Conservation (phyloP, 2,113 vertebrate species). For the Cisticola juncidis region DNA sequence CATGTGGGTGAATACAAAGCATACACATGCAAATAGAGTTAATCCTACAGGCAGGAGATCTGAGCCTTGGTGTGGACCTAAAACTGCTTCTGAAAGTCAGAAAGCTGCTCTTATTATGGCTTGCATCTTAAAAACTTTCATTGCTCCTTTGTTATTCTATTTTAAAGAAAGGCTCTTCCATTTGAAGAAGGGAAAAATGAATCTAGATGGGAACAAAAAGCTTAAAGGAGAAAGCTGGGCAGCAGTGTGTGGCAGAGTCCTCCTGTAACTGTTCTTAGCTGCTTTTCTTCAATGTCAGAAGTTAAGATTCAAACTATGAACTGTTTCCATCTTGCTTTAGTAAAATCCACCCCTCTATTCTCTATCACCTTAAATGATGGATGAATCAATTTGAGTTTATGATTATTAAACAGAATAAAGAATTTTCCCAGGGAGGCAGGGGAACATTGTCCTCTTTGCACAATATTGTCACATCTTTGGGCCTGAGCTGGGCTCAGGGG, state of each 20-base stretch:
- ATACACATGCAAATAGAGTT: conserved; percentile 58
- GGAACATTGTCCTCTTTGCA: background rate
- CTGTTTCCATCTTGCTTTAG: background rate
- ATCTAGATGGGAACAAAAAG: background rate
- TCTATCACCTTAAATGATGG: background rate
- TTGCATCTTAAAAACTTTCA: background rate
- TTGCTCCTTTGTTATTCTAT: background rate
- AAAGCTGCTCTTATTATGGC: background rate
- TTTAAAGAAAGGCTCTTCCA: background rate
- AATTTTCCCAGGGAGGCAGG: background rate
- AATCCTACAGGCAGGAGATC: conserved; percentile 61
- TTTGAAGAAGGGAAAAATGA: background rate
- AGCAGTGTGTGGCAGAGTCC: background rate
- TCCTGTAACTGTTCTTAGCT: background rate
- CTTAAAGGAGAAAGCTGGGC: background rate
- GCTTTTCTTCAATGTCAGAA: background rate
- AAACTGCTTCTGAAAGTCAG: conserved; percentile 7
- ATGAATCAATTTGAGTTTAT: background rate
- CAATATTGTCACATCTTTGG: background rate
- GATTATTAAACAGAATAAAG: background rate
- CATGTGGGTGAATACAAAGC: conserved; percentile 68
- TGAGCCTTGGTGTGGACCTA: conserved; percentile 27
- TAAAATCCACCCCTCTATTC: background rate
- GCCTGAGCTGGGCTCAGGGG: background rate
- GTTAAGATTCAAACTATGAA: background rate